phyloP scores from a whole-genome alignment of 2,797 vertebrate species.

The Chrosomus eos region DNA sequence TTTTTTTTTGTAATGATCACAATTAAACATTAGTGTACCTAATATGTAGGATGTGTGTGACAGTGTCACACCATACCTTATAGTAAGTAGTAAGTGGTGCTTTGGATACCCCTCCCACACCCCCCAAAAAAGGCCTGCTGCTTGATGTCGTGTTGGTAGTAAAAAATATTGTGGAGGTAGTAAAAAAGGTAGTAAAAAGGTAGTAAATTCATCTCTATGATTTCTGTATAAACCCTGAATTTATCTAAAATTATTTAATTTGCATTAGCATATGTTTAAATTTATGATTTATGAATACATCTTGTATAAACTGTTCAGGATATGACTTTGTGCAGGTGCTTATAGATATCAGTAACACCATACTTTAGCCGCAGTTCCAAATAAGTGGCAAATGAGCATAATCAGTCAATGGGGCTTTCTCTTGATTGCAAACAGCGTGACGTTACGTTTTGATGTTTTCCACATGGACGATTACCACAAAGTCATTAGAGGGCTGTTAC shows the following conservation, averaged over 20 bases:
- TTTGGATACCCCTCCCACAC: too few relatives aligned
- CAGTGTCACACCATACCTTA: too few relatives aligned
- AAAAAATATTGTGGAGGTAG: too few relatives aligned
- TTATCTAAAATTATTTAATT: neutral
- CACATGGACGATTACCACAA: slow-evolving; percentile 58
- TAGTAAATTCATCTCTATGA: too few relatives aligned
- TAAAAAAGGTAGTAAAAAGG: too few relatives aligned
- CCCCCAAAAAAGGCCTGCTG: too few relatives aligned
- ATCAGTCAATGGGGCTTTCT: slow-evolving; percentile 52
- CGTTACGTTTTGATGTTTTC: slow-evolving; percentile 62
- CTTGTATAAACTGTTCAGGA: neutral
- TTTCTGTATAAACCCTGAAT: too few relatives aligned
- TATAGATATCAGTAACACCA: slow-evolving; percentile 16
- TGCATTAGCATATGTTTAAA: neutral
- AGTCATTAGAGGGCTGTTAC: slow-evolving; percentile 42
- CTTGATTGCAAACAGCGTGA: slow-evolving; percentile 66
- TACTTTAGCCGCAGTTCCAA: slow-evolving; percentile 19
- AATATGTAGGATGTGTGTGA: too few relatives aligned
- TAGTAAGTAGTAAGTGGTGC: too few relatives aligned
- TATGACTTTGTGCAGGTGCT: slow-evolving; percentile 42
- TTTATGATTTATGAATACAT: neutral
- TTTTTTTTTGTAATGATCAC: too few relatives aligned
- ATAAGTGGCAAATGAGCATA: slow-evolving; percentile 50
- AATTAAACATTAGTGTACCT: too few relatives aligned
- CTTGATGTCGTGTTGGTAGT: too few relatives aligned